A percentile compares a stretch with the other conserved stretches of the same genome.
These are phyloP conservation scores for Lepus timidus DNA, from an alignment of 2,113 vertebrate genomes.

Conservation along the genomic window DNA sequence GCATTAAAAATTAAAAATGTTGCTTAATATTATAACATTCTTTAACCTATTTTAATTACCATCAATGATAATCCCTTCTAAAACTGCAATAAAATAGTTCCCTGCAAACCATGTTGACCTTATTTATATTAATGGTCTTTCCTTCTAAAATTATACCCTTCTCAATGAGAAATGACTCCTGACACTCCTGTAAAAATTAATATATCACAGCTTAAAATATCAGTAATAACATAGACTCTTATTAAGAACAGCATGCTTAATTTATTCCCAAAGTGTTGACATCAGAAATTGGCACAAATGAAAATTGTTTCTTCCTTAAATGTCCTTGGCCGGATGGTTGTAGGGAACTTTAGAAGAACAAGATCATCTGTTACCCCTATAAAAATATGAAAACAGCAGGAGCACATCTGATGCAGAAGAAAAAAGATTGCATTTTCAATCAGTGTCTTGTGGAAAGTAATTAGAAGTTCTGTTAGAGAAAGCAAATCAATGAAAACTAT, in stretches of 20 bases:
- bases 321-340: constrained; percentile 31
- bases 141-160: neutral
- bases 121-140: constrained; percentile 26
- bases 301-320: constrained; percentile 81
- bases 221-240: constrained; percentile 52
- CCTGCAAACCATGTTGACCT: neutral
- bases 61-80: neutral
- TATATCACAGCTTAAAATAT: constrained; percentile 63
- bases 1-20: neutral
- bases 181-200: constrained; percentile 53
- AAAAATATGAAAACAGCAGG: constrained; percentile 60
- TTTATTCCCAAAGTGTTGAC: constrained; percentile 74
- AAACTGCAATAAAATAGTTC: neutral
- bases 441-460: constrained; percentile 76
- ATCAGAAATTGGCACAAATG: constrained; percentile 74
- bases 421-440: constrained; percentile 77
- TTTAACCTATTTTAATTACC: neutral
- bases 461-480: constrained; percentile 74
- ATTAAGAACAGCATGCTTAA: constrained; percentile 63
- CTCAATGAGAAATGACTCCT: constrained; percentile 46
- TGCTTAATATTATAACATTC: neutral
- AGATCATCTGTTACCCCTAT: constrained; percentile 60
- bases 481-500: constrained; percentile 65
- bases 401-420: constrained; percentile 51
- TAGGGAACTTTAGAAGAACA: constrained; percentile 61